Percentiles rank a stretch among this genome's conserved stretches.
phyloP scores from a whole-genome alignment of 2,113 vertebrate genomes.

The Morone chrysops region DNA sequence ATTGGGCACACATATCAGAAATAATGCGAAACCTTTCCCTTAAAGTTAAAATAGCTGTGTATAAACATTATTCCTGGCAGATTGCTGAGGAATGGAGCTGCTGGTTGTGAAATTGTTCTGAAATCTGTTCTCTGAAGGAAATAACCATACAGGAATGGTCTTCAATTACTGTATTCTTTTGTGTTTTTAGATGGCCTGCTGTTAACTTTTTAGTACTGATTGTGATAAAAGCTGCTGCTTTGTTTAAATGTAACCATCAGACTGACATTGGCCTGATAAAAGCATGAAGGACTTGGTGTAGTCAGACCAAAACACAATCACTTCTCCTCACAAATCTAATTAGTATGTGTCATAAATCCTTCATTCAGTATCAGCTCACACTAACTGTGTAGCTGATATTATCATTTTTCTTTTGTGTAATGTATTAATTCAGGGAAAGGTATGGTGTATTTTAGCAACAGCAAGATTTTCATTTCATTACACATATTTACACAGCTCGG shows the following conservation, averaged over 20 bases:
- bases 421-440: background rate
- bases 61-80: too few relatives aligned
- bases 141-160: too few relatives aligned
- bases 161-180: background rate
- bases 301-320: background rate
- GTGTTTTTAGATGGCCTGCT: background rate
- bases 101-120: too few relatives aligned
- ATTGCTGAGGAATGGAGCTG: too few relatives aligned
- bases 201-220: background rate
- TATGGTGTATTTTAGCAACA: slow-evolving; percentile 5
- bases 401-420: background rate
- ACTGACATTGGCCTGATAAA: background rate
- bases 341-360: slow-evolving; percentile 27
- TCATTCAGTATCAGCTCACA: slow-evolving; percentile 16
- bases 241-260: background rate
- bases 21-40: background rate
- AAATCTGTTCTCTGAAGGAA: too few relatives aligned
- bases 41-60: too few relatives aligned
- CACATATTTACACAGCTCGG: background rate
- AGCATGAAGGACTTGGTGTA: background rate
- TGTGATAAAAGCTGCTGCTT: background rate
- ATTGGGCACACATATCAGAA: too few relatives aligned
- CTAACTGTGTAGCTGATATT: background rate
- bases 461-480: background rate
- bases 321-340: slow-evolving; percentile 34